Evolutionary conservation across 1,140 invertebrate genomes (phyloP).

Genomic region (Formica selysi): DNA sequence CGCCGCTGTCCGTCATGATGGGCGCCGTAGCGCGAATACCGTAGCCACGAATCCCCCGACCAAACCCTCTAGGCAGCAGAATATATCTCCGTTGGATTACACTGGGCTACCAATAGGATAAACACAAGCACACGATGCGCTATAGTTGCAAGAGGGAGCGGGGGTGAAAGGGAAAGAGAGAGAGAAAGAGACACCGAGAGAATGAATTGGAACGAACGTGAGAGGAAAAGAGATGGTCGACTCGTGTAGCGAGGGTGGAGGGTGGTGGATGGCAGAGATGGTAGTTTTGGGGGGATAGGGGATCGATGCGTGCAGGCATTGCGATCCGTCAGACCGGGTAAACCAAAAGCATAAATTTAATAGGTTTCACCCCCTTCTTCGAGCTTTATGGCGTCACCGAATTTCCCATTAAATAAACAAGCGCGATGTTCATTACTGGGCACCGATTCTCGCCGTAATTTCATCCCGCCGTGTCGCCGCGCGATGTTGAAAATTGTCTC

Average conservation of each 20-base stretch:
- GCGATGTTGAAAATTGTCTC: conserved; percentile 64
- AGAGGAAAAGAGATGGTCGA: conserved; percentile 40
- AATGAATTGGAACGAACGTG: conserved; percentile 29
- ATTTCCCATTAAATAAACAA: conserved; percentile 87
- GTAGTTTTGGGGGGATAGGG: conserved; percentile 52
- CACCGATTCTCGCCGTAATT: conserved; percentile 70
- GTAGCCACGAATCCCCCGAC: conserved; percentile 61
- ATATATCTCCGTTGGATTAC: conserved; percentile 82
- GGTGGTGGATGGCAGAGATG: conserved; percentile 71
- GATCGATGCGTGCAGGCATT: conserved; percentile 80
- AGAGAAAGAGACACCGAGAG: conserved; percentile 22
- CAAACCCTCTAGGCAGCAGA: conserved; percentile 57
- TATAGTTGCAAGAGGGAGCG: conserved; percentile 18
- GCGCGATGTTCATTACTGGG: conserved; percentile 85
- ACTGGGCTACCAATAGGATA: conserved; percentile 82
- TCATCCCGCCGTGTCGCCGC: conserved; percentile 16
- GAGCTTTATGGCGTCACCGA: conserved; percentile 86
- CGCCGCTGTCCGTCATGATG: conserved; percentile 81
- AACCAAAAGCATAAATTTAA: conserved; percentile 86
- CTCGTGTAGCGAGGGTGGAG: conserved; percentile 36
- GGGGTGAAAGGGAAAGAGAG: conserved; percentile 11
- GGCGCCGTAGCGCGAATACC: conserved; percentile 73
- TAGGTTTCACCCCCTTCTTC: conserved; percentile 85
- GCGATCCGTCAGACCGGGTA: conserved; percentile 86
- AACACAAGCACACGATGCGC: conserved; percentile 75